Evolutionary conservation across 1,140 invertebrate species (phyloP).

Genomic region (Xylocopa sonorina): DNA sequence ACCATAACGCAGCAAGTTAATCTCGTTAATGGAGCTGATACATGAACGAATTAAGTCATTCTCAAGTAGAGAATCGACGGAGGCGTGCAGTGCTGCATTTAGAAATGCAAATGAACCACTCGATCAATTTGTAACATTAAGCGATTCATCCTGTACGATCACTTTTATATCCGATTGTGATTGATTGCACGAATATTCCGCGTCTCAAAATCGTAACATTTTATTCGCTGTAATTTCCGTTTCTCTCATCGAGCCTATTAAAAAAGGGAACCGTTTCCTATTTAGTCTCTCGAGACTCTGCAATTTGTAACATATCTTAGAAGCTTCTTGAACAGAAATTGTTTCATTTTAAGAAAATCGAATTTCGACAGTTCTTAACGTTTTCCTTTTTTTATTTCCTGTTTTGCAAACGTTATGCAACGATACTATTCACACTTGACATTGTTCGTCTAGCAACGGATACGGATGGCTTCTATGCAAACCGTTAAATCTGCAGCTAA

Average conservation of each 20-base stretch:
- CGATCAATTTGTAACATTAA: conserved; percentile 45
- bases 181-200: background rate
- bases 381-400: background rate
- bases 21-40: conserved; percentile 36
- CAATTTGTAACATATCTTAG: no score
- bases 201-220: background rate
- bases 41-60: conserved; percentile 45
- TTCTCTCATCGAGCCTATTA: no score
- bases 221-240: no score
- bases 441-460: conserved; percentile 55
- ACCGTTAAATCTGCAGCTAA: conserved; percentile 66
- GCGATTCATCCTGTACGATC: conserved; percentile 36
- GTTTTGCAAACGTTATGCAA: background rate
- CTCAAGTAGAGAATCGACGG: conserved; percentile 38
- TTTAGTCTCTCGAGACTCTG: no score
- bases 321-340: no score
- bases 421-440: background rate
- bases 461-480: conserved; percentile 58
- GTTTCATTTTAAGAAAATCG: background rate
- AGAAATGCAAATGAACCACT: conserved; percentile 36
- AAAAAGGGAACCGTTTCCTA: no score
- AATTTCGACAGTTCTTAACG: background rate
- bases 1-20: conserved; percentile 29
- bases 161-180: conserved; percentile 16
- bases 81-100: conserved; percentile 30